Conservation (phyloP, 1,140 invertebrate species). For the Diabrotica virgifera region DNA sequence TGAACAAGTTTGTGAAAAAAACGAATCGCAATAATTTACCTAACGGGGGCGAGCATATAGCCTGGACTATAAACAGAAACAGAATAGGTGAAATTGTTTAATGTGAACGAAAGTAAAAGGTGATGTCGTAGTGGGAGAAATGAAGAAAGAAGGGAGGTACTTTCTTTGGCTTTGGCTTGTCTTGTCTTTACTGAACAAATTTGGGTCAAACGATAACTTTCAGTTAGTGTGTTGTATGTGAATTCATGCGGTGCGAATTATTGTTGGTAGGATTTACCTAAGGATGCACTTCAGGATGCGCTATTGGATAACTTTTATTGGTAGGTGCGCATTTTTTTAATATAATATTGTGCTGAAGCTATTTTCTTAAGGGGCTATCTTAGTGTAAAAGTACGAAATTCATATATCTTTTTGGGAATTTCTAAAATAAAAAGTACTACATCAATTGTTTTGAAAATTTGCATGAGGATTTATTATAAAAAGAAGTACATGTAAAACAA, state of each 20-base stretch:
- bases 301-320: conserved; percentile 35
- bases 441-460: too few species aligned
- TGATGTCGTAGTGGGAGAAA: conserved; percentile 43
- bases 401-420: too few species aligned
- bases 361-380: too few species aligned
- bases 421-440: too few species aligned
- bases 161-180: conserved; percentile 41
- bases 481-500: too few species aligned
- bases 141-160: conserved; percentile 42
- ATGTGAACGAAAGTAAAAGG: conserved; percentile 46
- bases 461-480: too few species aligned
- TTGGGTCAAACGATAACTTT: conserved; percentile 44
- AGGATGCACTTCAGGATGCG: conserved; percentile 37
- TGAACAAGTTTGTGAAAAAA: too few species aligned
- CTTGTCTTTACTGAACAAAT: conserved; percentile 41
- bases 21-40: too few species aligned
- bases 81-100: conserved; percentile 39
- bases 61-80: too few species aligned
- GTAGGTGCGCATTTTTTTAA: conserved; percentile 28
- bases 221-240: conserved; percentile 33
- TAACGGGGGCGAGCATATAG: too few species aligned
- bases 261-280: conserved; percentile 11
- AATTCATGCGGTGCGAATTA: conserved; percentile 31
- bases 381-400: too few species aligned
- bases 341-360: too few species aligned